Base-by-base conservation (phyloP, 1,140 invertebrate genomes). In the Drosophila lowei region DNA sequence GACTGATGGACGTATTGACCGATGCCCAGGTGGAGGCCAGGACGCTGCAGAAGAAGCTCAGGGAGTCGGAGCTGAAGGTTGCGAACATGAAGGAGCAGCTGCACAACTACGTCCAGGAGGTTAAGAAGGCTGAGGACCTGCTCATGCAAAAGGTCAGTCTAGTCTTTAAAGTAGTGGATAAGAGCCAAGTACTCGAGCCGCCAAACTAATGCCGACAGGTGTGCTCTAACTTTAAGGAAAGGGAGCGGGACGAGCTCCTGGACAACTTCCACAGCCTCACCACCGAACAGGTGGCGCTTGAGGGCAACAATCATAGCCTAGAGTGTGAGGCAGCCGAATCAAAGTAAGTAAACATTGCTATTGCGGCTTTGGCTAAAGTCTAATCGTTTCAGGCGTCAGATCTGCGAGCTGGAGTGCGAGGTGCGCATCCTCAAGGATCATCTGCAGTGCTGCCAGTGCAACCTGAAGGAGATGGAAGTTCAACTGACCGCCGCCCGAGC, bases 261-360 rank as follows among this genome's bases (percentile, higher is more conserved):
- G 94, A 95, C 62, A 93, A 95, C 41, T 95, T 94, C 64, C 92
- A 93, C 55, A 93, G 92, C 64, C 90, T 95, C 6, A 94, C 93
- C 16, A 73, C 94, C 43, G 94, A 95, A 73, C 94, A 94, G 0
- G 94, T 93, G 3, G 91, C 92, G 15, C 86, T 95, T 44, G 94
- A 95, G 74, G 94, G 92, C n/a, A 95, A 93, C 58, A 95, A 95
- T 77, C 93, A 94, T 43, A 94, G 93, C 68, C 91, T 95, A 34
- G 94, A 95, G 77, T 92, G 91, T 8, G 94, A 95, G 88, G 93
- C 93, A 0, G 92, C 92, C 0, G 93, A 95, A 62, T 92, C 92
- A 1, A 93, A 67, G 90, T 90, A 58, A 74, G 72, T 67, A 21
- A 18, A 48, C 21, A 6, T 11, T 13, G 11, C 34, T 38, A 3